phyloP scores from a whole-genome alignment of 53 echinoderm and acorn worm species.

The Stichopus horrens region DNA sequence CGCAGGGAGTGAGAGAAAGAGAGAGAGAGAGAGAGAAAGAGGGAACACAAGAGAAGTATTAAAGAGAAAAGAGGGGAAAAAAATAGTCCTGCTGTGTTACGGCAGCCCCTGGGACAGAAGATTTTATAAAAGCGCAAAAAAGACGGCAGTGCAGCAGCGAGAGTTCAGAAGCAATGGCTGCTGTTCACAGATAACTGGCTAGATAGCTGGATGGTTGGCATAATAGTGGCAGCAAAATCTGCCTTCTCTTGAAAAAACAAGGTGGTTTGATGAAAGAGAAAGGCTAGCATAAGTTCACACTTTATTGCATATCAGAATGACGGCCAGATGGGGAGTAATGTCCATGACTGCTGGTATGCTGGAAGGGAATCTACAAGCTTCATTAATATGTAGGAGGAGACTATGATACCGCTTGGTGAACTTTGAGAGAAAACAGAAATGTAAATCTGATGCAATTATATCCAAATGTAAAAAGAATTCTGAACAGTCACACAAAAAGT shows the following conservation, averaged over 20 bases:
- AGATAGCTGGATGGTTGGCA: too few relatives aligned
- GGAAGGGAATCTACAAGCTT: background rate
- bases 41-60: background rate
- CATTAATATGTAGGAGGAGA: too few relatives aligned
- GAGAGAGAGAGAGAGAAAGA: background rate
- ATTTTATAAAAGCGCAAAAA: background rate
- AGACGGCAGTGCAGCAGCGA: background rate
- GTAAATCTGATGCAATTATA: too few relatives aligned
- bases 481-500: too few relatives aligned
- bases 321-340: background rate
- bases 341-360: background rate
- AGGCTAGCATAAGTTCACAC: slow-evolving; percentile 2
- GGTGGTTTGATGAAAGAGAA: slow-evolving; percentile 24
- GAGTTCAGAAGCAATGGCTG: too few relatives aligned
- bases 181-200: too few relatives aligned
- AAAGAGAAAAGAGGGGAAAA: background rate
- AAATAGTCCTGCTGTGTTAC: background rate
- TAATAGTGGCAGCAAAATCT: too few relatives aligned
- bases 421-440: too few relatives aligned
- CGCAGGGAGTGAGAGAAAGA: background rate
- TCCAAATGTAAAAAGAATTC: too few relatives aligned
- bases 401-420: too few relatives aligned
- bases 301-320: background rate
- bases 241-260: background rate
- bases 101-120: background rate